phyloP scores from a whole-genome alignment of 2,113 vertebrate genomes.

The Odontophorus gujanensis region DNA sequence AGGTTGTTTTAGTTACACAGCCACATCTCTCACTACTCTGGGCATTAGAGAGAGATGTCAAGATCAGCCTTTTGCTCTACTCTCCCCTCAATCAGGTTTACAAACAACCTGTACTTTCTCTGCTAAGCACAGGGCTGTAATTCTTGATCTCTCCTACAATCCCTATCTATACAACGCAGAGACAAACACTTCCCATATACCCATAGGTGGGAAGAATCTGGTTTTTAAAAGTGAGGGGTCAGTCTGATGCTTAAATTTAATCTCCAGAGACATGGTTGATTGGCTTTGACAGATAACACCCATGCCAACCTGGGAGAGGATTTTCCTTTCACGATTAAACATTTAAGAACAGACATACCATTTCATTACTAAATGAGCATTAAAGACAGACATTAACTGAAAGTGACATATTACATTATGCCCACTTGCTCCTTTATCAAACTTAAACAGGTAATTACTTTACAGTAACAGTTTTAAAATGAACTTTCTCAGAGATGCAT shows the following conservation, averaged over 20 bases:
- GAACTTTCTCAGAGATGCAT: neutral
- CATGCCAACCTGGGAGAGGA: neutral
- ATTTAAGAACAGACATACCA: neutral
- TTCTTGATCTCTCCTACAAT: neutral
- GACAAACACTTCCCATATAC: neutral
- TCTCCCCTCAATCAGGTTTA: neutral
- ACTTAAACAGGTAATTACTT: neutral
- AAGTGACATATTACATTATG: neutral
- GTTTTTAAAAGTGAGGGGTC: neutral
- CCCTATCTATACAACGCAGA: fast-evolving
- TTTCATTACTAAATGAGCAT: neutral
- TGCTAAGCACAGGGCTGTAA: neutral
- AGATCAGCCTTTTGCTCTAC: neutral
- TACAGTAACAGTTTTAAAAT: conserved; percentile 10
- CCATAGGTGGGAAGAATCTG: fast-evolving
- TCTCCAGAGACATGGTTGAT: neutral
- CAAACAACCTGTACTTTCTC: neutral
- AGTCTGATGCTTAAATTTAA: neutral
- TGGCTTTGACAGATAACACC: neutral
- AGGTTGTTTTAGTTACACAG: neutral
- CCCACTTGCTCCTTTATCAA: neutral
- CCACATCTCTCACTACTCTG: neutral
- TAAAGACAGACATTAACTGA: neutral
- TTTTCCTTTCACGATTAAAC: conserved; percentile 14
- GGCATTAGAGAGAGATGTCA: neutral